Percentiles rank a stretch among this genome's conserved stretches.
Conservation (phyloP, 2,797 vertebrate species). For the Poeciliopsis gracilis region DNA sequence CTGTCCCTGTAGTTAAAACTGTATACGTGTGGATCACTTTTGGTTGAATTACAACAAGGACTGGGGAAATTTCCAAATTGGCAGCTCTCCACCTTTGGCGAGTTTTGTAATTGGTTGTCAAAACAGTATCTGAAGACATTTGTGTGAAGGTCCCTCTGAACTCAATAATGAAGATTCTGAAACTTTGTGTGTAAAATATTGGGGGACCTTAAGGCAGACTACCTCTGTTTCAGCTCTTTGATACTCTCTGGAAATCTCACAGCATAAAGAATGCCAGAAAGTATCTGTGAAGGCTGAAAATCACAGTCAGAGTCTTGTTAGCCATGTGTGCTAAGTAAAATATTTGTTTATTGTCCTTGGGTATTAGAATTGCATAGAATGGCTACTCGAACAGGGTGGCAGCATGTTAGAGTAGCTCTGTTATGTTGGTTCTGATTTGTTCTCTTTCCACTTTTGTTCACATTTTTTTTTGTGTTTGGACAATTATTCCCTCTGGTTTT, state of each 20-base stretch:
- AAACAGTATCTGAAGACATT: not conserved
- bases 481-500: no score
- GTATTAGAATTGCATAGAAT: not conserved
- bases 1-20: not conserved
- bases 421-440: no score
- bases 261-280: not conserved
- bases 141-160: not conserved
- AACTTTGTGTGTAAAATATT: not conserved
- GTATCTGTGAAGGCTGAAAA: not conserved
- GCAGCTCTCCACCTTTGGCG: not conserved
- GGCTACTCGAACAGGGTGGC: not conserved
- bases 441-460: no score
- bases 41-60: not conserved
- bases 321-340: not conserved
- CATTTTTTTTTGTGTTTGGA: no score
- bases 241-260: not conserved
- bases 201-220: not conserved
- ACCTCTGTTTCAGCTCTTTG: not conserved
- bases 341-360: not conserved
- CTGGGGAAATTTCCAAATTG: not conserved
- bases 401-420: no score
- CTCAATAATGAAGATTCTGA: not conserved
- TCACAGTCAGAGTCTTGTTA: not conserved
- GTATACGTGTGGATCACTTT: not conserved
- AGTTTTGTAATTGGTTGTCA: not conserved